A percentile compares a stretch with the other conserved stretches of the same genome.
These are phyloP conservation scores for Sternarchorhynchus goeldii DNA, from an alignment of 2,797 vertebrate species.

Conservation along the genomic window DNA sequence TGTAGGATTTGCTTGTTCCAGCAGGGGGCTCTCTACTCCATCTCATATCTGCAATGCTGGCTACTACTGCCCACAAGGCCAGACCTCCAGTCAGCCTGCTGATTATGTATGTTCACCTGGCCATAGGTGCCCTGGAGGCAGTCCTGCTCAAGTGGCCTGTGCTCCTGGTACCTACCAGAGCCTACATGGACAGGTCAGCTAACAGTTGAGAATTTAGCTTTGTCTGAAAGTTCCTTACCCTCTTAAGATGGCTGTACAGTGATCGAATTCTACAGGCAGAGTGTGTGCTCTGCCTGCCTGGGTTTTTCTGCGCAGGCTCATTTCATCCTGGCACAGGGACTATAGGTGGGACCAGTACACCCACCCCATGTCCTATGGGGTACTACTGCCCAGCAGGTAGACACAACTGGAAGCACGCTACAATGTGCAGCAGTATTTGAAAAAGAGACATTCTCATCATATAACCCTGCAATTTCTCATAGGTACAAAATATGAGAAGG, in stretches of 20 bases:
- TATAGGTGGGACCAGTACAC: conserved; percentile 65
- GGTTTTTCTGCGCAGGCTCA: conserved; percentile 74
- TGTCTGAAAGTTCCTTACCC: not conserved
- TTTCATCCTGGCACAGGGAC: conserved; percentile 57
- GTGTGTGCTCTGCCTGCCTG: conserved; percentile 78
- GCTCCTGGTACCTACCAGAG: conserved; percentile 83
- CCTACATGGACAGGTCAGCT: conserved; percentile 76
- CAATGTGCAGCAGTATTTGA: not conserved
- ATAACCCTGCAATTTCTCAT: conserved; percentile 29
- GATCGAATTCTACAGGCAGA: conserved; percentile 63
- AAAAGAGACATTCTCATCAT: conserved; percentile 2
- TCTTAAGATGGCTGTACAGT: not conserved
- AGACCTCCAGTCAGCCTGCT: conserved; percentile 68
- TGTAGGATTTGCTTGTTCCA: conserved; percentile 83
- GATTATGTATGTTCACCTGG: conserved; percentile 76
- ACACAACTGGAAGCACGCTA: not conserved
- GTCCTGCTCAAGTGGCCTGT: conserved; percentile 74
- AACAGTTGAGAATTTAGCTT: not conserved
- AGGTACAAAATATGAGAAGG: conserved; percentile 73
- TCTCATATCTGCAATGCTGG: conserved; percentile 79
- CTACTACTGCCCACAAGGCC: conserved; percentile 78
- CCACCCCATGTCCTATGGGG: conserved; percentile 74
- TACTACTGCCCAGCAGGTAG: conserved; percentile 80
- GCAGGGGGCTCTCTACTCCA: conserved; percentile 76
- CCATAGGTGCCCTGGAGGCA: conserved; percentile 83